phyloP scores from a whole-genome alignment of 1,140 invertebrate species.

The Vanessa atalanta region DNA sequence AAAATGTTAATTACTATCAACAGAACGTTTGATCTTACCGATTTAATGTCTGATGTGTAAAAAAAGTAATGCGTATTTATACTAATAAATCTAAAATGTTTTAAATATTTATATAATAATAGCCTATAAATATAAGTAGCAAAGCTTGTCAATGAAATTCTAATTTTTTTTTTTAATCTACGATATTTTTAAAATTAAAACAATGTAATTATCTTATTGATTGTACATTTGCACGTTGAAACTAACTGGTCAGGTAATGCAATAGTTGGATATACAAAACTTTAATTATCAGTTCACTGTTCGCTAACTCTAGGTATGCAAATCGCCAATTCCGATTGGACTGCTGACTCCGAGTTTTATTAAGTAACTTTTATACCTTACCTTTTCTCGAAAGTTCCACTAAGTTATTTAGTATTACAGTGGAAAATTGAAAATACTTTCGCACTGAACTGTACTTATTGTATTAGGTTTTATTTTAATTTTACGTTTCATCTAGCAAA shows the following conservation, averaged over 20 bases:
- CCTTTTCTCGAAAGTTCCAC: constrained; percentile 2
- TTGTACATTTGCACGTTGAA: background rate
- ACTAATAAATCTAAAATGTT: too few relatives aligned
- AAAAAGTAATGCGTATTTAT: too few relatives aligned
- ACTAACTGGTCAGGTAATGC: background rate
- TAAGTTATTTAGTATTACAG: background rate
- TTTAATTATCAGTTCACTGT: constrained; percentile 7
- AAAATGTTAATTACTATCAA: too few relatives aligned
- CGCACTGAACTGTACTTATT: background rate
- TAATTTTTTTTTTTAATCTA: too few relatives aligned
- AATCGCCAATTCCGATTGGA: constrained; percentile 5
- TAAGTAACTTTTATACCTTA: constrained; percentile 8
- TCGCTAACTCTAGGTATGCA: background rate
- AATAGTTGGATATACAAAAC: constrained; percentile 2
- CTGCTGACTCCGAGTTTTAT: constrained; percentile 13
- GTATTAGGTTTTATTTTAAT: background rate
- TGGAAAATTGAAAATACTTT: constrained; percentile 4
- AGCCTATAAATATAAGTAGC: too few relatives aligned
- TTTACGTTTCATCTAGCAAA: background rate
- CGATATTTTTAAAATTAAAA: background rate
- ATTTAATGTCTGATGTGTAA: too few relatives aligned
- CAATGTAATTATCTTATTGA: background rate
- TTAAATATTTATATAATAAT: too few relatives aligned
- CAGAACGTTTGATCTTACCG: too few relatives aligned
- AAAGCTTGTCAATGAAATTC: too few relatives aligned